phyloP scores from a whole-genome alignment of 30 jellyfish, hydroid and myxozoan genomes.

The Mastigias papua region DNA sequence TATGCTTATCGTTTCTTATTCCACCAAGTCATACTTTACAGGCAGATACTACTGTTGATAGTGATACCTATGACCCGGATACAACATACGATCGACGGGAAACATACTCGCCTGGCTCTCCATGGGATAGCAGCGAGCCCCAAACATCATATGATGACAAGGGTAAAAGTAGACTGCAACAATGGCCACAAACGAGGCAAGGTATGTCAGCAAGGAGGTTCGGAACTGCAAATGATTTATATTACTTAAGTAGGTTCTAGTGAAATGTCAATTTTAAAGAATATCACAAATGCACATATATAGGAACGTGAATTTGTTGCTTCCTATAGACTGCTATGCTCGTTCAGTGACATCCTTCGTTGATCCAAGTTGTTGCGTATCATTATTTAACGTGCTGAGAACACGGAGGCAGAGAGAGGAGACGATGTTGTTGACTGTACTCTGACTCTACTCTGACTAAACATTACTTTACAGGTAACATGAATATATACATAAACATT shows the following conservation, averaged over 20 bases:
- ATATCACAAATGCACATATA: no score
- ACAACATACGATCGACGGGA: constrained; percentile 60
- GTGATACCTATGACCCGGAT: constrained; percentile 47
- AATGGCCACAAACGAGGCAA: constrained; percentile 17
- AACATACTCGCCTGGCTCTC: constrained; percentile 60
- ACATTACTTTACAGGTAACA: no score
- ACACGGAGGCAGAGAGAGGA: no score
- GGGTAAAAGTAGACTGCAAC: background rate
- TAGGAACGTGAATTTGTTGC: no score
- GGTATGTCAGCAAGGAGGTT: background rate
- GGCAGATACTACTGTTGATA: background rate
- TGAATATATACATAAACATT: no score
- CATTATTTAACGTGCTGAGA: no score
- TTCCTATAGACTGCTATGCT: no score
- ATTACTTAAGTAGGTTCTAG: background rate
- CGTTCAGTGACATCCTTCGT: no score
- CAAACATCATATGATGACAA: constrained; percentile 28
- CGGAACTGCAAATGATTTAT: background rate
- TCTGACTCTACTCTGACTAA: no score
- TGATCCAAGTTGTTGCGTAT: no score
- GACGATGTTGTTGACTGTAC: no score
- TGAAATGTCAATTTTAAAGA: no score
- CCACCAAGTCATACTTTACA: background rate
- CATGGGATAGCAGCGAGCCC: constrained; percentile 51
- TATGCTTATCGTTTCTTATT: background rate